A percentile compares a stretch with the other conserved stretches of the same genome.
These are phyloP conservation scores for Disparrhopalites patrizii DNA, from an alignment of 2,888 invertebrate species.

Conservation along the genomic window DNA sequence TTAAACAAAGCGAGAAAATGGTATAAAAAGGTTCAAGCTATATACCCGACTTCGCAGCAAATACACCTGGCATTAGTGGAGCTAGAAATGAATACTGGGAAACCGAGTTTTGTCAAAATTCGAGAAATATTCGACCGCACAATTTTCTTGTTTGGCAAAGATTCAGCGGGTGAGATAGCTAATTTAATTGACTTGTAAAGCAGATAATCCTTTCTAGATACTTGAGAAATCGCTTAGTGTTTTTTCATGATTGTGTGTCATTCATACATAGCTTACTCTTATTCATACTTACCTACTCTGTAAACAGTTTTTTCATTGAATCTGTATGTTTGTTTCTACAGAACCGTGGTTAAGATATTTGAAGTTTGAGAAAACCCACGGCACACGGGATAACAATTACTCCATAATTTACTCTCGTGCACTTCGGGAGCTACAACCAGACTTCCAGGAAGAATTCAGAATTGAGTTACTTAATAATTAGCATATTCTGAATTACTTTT, in stretches of 20 bases:
- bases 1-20: constrained; percentile 13
- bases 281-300: too few relatives aligned
- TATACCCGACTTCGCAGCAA: constrained; percentile 11
- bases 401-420: constrained; percentile 22
- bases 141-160: constrained; percentile 16
- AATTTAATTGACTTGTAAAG: too few relatives aligned
- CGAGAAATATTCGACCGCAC: constrained; percentile 20
- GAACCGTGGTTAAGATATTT: constrained; percentile 32
- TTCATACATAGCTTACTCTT: background rate
- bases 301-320: background rate
- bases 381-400: constrained; percentile 5
- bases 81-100: background rate
- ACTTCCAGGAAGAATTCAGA: constrained; percentile 19
- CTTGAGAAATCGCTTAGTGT: too few relatives aligned
- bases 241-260: too few relatives aligned
- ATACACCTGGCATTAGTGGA: constrained; percentile 22
- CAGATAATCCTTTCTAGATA: too few relatives aligned
- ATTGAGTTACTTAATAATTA: too few relatives aligned
- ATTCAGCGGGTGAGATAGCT: constrained; percentile 19
- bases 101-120: background rate
- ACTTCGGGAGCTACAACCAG: constrained; percentile 10
- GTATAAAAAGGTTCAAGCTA: constrained; percentile 5
- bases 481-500: too few relatives aligned
- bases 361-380: constrained; percentile 19
- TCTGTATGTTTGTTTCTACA: background rate